Conservation (phyloP, 2,797 vertebrate genomes). For the Cetoscarus ocellatus region DNA sequence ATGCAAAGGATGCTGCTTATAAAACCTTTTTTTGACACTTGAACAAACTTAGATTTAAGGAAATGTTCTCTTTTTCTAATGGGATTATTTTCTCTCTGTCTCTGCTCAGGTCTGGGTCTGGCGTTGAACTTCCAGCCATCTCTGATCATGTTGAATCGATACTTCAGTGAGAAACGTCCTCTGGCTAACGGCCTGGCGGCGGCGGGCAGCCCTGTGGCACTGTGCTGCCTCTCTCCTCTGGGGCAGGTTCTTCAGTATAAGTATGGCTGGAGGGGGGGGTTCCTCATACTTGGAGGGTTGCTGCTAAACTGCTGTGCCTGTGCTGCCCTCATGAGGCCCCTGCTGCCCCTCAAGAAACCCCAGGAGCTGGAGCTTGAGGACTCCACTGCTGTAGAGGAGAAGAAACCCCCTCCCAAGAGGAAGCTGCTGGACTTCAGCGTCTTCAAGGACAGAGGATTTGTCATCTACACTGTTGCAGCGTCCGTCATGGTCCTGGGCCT, state of each 20-base stretch:
- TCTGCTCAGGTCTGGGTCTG: constrained; percentile 89
- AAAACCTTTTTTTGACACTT: neutral
- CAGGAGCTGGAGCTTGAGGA: constrained; percentile 28
- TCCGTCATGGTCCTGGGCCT: constrained; percentile 95
- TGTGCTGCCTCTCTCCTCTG: constrained; percentile 92
- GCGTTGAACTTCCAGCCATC: constrained; percentile 96
- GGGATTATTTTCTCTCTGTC: too few species aligned
- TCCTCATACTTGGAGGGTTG: constrained; percentile 93
- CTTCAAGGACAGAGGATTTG: constrained; percentile 90
- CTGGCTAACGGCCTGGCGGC: constrained; percentile 93
- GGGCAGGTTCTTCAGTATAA: constrained; percentile 90
- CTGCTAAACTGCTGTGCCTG: constrained; percentile 96
- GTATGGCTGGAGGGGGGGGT: constrained; percentile 94
- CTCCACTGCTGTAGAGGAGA: constrained; percentile 4
- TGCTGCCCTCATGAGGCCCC: constrained; percentile 92
- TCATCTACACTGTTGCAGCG: constrained; percentile 90
- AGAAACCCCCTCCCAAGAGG: constrained; percentile 21
- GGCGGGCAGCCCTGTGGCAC: constrained; percentile 93
- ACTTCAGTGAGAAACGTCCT: constrained; percentile 92
- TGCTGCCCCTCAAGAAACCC: constrained; percentile 76
- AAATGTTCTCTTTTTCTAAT: neutral
- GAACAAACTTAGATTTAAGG: neutral
- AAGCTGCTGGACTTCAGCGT: constrained; percentile 92
- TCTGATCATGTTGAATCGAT: constrained; percentile 95
- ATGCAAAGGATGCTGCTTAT: too few species aligned